These are phyloP conservation scores for Ciconia boyciana DNA, from an alignment of 2,113 vertebrate species.

Conservation along the genomic window DNA sequence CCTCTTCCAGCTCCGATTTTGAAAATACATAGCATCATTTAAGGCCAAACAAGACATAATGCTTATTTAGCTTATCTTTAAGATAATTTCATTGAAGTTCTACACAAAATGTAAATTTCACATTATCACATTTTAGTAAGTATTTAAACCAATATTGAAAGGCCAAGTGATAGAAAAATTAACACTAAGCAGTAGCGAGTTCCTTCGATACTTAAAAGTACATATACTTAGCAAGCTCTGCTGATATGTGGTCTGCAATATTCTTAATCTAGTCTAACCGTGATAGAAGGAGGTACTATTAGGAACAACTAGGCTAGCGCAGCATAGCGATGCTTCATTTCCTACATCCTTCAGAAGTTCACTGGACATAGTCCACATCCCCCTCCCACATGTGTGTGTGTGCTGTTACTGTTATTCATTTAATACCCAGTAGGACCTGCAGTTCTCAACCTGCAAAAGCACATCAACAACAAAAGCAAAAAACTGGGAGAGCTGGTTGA, in stretches of 20 bases:
- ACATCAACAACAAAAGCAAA: fast-evolving
- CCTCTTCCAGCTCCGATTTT: neutral
- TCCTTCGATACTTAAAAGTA: neutral
- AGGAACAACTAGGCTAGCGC: neutral
- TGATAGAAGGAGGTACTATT: neutral
- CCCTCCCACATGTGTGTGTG: neutral
- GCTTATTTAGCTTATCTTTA: neutral
- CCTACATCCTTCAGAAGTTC: neutral
- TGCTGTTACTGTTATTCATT: neutral
- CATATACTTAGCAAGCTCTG: neutral
- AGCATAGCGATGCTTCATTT: fast-evolving
- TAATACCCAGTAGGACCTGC: neutral
- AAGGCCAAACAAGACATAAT: neutral
- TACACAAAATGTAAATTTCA: neutral
- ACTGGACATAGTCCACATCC: neutral
- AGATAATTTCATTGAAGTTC: neutral
- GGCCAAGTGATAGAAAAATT: neutral
- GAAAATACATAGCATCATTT: neutral
- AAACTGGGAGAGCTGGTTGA: neutral
- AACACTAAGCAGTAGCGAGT: neutral
- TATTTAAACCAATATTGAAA: neutral
- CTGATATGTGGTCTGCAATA: neutral
- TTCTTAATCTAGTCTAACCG: neutral
- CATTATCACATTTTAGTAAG: neutral
- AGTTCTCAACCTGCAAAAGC: neutral